Conservation (phyloP, 2,888 invertebrate species). For the Parnassius apollo region DNA sequence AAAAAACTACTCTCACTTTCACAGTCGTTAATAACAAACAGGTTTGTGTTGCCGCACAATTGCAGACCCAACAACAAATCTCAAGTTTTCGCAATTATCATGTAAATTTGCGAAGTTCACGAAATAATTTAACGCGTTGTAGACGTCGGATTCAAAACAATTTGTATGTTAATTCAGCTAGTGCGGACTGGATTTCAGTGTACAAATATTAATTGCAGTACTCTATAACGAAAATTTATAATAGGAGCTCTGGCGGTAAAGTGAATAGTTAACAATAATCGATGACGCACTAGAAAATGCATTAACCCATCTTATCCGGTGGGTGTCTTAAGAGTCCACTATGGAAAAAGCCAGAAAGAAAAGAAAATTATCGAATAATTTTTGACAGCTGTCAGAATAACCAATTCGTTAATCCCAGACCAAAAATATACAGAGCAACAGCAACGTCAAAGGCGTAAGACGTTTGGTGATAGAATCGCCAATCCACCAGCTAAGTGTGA, state of each 20-base stretch:
- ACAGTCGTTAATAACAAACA: conserved; percentile 61
- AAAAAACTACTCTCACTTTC: conserved; percentile 52
- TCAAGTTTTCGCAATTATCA: conserved; percentile 80
- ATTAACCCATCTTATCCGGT: too few species aligned
- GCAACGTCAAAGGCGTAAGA: background rate
- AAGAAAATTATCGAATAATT: too few species aligned
- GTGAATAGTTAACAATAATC: too few species aligned
- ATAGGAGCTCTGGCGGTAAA: too few species aligned
- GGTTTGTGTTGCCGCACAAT: conserved; percentile 71
- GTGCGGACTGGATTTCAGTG: conserved; percentile 59
- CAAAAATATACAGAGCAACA: background rate
- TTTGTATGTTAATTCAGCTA: conserved; percentile 77
- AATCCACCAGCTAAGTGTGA: too few species aligned
- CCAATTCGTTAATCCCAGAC: too few species aligned
- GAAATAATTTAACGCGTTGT: conserved; percentile 78
- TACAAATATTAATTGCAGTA: conserved; percentile 11
- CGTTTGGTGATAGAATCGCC: too few species aligned
- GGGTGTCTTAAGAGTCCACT: too few species aligned
- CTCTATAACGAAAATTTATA: too few species aligned
- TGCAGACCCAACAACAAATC: conserved; percentile 76
- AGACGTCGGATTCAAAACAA: conserved; percentile 77
- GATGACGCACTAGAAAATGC: too few species aligned
- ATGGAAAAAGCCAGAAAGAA: too few species aligned
- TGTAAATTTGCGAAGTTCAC: conserved; percentile 79
- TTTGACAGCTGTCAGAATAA: too few species aligned